Base-by-base conservation (phyloP, 2,797 vertebrate species). In the Meriones psammophilus region DNA sequence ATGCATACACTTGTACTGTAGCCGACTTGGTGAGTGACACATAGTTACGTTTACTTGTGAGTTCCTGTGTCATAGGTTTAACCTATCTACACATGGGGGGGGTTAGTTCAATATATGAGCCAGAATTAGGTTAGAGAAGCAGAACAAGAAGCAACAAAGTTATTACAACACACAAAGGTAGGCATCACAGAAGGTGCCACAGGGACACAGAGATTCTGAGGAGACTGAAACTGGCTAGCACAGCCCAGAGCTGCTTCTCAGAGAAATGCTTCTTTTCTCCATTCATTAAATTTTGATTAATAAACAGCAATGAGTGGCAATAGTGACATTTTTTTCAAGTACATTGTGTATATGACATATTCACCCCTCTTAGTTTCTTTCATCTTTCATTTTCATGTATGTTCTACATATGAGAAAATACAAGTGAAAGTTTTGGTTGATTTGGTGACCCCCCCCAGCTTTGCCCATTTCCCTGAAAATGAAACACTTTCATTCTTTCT, bases 111-210 rank as follows among this genome's bases (percentile, higher is more conserved):
- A 3, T 79, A 1, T 54, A 24, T 88, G 60, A 83, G 30, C n/a
- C 76, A 92, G 33, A 33, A 26, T 89, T 93, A 30, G 86, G 50
- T 13, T 39, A 78, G 46, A 96, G 77, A 94, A 64, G 13, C 20
- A 80, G n/a, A 73, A 74, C 20, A 13, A 86, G 14, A 42, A 50
- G 28, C 42, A 68, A 89, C 22, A 56, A 10, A 46, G 62, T 77
- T 46, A 81, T 42, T 81, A 58, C 3, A 84, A 60, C 8, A 83
- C 73, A 77, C 30, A 74, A 88, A 15, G 56, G 39, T 96, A 46
- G 78, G 88, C 17, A 46, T 28, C 33, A 54, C 2, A 85, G 69
- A 74, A 46, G 3, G 8, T 42, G 39, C 26, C 26, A 58, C 15
- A 15, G 28, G 3, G 0, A 66, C 5, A 13, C 12, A 4, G 2